Conservation (phyloP, 1,140 invertebrate species). For the Sarcophaga bullata region DNA sequence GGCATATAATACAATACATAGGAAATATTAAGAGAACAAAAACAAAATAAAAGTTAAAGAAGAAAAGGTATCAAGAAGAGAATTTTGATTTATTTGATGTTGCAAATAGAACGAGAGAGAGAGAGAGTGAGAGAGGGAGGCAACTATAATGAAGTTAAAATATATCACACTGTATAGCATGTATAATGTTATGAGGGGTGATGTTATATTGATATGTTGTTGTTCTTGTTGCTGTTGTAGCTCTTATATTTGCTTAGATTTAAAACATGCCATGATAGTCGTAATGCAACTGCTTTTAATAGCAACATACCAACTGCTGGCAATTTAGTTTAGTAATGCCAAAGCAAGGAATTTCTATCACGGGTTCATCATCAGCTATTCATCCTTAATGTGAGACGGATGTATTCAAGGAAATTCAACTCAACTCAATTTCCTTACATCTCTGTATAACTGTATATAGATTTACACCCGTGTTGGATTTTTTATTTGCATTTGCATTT, state of each 20-base stretch:
- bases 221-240: conserved; percentile 18
- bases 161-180: neutral
- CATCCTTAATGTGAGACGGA: neutral
- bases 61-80: neutral
- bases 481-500: too few species aligned
- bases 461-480: too few species aligned
- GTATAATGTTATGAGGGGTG: neutral
- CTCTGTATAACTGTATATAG: too few species aligned
- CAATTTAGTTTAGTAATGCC: neutral
- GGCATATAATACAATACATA: too few species aligned
- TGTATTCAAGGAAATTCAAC: conserved; percentile 10
- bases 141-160: neutral
- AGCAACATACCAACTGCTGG: neutral
- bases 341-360: neutral
- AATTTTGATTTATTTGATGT: neutral
- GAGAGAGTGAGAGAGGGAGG: neutral
- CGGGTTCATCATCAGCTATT: neutral
- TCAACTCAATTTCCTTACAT: conserved; percentile 11
- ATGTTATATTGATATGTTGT: conserved; percentile 3
- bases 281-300: neutral
- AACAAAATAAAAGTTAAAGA: neutral
- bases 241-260: neutral
- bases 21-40: too few species aligned
- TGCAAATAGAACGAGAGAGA: too few species aligned
- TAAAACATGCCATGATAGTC: neutral